Evolutionary conservation across 92 coral and sea anemone genomes (phyloP).

Genomic region (Plumapathes pennacea): DNA sequence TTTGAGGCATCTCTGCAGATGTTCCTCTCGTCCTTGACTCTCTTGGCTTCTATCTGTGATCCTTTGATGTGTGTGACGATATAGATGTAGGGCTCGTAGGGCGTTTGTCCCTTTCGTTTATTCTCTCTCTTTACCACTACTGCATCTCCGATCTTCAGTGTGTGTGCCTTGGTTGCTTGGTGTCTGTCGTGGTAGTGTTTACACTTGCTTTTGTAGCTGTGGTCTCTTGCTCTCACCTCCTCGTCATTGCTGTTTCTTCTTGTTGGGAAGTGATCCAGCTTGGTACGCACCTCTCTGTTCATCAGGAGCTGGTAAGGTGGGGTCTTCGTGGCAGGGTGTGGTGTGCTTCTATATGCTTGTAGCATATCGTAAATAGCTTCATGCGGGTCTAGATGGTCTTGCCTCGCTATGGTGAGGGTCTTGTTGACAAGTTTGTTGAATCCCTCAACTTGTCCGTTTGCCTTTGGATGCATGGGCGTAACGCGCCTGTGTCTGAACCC

Average conservation of each 20-base stretch:
- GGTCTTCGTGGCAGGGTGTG: slow-evolving; percentile 52
- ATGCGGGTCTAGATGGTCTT: slow-evolving; percentile 16
- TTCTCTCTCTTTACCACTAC: slow-evolving; percentile 52
- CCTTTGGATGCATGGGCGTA: slow-evolving; percentile 47
- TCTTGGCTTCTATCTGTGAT: slow-evolving; percentile 49
- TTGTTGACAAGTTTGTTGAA: slow-evolving; percentile 54
- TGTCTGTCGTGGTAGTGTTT: slow-evolving; percentile 51
- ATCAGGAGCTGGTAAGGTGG: slow-evolving; percentile 51
- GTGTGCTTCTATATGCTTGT: slow-evolving; percentile 50
- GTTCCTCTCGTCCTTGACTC: slow-evolving; percentile 36
- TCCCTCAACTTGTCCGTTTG: slow-evolving; percentile 58
- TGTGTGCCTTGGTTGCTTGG: slow-evolving; percentile 25
- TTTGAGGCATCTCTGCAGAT: slow-evolving; percentile 40
- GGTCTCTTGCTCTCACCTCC: slow-evolving; percentile 44
- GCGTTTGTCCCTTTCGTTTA: slow-evolving; percentile 46
- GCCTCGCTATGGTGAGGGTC: slow-evolving; percentile 26
- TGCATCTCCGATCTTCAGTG: slow-evolving; percentile 51
- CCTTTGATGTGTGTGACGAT: slow-evolving; percentile 35
- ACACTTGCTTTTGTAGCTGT: slow-evolving; percentile 34
- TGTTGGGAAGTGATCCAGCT: slow-evolving; percentile 54
- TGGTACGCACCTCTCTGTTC: slow-evolving; percentile 50
- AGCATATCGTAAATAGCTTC: slow-evolving; percentile 55
- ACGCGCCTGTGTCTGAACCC: slow-evolving; percentile 47
- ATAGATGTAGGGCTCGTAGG: slow-evolving; percentile 54
- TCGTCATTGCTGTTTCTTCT: slow-evolving; percentile 9